phyloP scores from a whole-genome alignment of 1,140 invertebrate species.

The Aphelenchoides avenae region DNA sequence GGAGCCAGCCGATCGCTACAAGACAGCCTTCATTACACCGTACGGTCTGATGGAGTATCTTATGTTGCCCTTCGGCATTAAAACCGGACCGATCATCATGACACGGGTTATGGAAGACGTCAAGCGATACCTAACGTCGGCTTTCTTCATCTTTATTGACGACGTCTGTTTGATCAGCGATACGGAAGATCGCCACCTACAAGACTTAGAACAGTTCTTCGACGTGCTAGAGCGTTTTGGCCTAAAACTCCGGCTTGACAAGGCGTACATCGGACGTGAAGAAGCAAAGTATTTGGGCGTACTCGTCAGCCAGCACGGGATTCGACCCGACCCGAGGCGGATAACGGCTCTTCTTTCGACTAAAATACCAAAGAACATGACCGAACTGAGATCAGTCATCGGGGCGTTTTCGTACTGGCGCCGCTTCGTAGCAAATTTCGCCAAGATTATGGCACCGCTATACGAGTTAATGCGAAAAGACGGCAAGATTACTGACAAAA shows the following conservation, averaged over 20 bases:
- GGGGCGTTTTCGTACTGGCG: slow-evolving; percentile 14
- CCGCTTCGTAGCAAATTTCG: slow-evolving; percentile 22
- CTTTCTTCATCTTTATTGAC: slow-evolving; percentile 19
- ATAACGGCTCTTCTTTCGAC: background rate
- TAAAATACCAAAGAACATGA: slow-evolving; percentile 13
- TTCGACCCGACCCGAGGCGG: slow-evolving; percentile 7
- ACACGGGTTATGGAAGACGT: background rate
- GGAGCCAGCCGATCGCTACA: background rate
- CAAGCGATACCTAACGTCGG: background rate
- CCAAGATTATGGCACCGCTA: background rate
- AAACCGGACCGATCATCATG: slow-evolving; percentile 5
- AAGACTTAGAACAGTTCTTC: slow-evolving; percentile 11
- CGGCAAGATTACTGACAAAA: too few relatives aligned
- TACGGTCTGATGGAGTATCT: slow-evolving; percentile 9
- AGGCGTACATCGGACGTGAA: slow-evolving; percentile 10
- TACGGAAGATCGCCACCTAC: slow-evolving; percentile 16
- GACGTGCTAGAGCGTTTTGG: background rate
- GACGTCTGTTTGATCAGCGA: slow-evolving; percentile 8
- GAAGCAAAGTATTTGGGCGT: slow-evolving; percentile 15
- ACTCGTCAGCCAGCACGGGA: slow-evolving; percentile 4
- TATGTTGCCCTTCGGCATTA: slow-evolving; percentile 5
- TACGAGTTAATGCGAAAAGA: slow-evolving; percentile 9
- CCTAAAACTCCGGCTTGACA: slow-evolving; percentile 13
- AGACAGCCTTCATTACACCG: slow-evolving; percentile 4
- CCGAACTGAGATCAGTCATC: slow-evolving; percentile 14